Evolutionary conservation across 2,888 invertebrate species (phyloP), one percentile per base, ranked within the genome.

Genomic region (Atethmia centrago): DNA sequence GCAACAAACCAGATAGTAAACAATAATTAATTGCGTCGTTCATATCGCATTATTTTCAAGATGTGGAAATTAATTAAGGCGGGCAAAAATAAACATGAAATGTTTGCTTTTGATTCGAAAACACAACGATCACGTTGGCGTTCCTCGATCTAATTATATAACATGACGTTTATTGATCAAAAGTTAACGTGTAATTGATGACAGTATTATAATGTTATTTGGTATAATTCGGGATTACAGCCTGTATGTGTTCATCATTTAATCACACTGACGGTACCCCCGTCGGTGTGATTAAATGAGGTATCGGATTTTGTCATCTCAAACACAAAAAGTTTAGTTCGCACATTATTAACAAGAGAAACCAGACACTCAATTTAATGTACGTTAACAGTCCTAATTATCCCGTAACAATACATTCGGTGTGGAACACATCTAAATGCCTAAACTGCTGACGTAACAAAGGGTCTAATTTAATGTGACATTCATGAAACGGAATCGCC

Each of bases 41-140:
- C 71, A 66, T 77, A 78, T 80, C 79, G 73, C 74, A 76, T 79
- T 85, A 82, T 77, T 80, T 84, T 74, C 80, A 79, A 84, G 80
- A 82, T 71, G 74, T 71, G 31, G 63, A 84, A 77, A 83, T 83
- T 83, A 83, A 86, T 86, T 81, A 83, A 80, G 10, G 80, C 47
- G 16, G 67, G 65, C 42, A 14, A 58, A 59, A 61, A 66, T 71
- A 77, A 70, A 74, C 58, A 65, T 21, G 51, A 58, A 74, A 73
- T 82, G 74, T 74, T 73, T 72, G 62, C 71, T 84, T 83, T 77
- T 73, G 70, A 76, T 80, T 74, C 45, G 49, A 56, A 73, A 69
- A 47, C 42, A 63, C 63, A 67, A 72, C 49, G 42, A 77, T 68
- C 62, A 74, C 40, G 45, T 70, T 65, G n/a, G 59, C n/a, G 28